phyloP scores from a whole-genome alignment of 2,113 vertebrate species.

The Halichoerus grypus region DNA sequence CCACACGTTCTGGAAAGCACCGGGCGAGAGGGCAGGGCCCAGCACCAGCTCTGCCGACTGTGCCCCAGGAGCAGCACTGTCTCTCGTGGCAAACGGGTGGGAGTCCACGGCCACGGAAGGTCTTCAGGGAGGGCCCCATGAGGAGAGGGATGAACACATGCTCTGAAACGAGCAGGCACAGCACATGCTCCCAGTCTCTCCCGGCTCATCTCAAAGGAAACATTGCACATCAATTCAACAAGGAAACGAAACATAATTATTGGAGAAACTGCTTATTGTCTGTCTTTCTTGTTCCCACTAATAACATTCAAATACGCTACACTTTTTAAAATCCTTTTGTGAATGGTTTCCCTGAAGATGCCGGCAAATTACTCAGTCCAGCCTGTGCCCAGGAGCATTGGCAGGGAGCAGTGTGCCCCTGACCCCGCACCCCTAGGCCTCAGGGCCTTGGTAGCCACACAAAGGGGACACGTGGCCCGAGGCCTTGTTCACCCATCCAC shows the following conservation, averaged over 20 bases:
- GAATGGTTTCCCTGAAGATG: background rate
- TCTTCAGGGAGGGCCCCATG: too few species aligned
- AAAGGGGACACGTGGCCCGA: background rate
- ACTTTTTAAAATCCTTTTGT: background rate
- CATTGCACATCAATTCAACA: background rate
- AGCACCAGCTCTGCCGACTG: background rate
- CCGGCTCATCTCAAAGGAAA: background rate
- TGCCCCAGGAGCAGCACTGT: background rate
- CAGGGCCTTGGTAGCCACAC: background rate
- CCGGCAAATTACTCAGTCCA: background rate
- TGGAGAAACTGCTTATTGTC: too few species aligned
- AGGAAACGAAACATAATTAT: background rate
- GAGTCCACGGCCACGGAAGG: too few species aligned
- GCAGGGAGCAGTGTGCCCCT: too few species aligned
- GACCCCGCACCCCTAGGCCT: background rate
- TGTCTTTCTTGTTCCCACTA: background rate
- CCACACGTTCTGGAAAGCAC: background rate
- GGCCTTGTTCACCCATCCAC: background rate
- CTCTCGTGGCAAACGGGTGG: background rate
- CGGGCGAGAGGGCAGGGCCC: background rate
- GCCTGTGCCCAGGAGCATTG: too few species aligned
- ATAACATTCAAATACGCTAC: background rate
- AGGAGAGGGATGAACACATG: background rate
- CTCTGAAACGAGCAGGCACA: background rate
- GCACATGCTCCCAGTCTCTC: rapidly evolving